Evolutionary conservation across 2,113 vertebrate genomes (phyloP).

Genomic region (Pyrgilauda ruficollis): DNA sequence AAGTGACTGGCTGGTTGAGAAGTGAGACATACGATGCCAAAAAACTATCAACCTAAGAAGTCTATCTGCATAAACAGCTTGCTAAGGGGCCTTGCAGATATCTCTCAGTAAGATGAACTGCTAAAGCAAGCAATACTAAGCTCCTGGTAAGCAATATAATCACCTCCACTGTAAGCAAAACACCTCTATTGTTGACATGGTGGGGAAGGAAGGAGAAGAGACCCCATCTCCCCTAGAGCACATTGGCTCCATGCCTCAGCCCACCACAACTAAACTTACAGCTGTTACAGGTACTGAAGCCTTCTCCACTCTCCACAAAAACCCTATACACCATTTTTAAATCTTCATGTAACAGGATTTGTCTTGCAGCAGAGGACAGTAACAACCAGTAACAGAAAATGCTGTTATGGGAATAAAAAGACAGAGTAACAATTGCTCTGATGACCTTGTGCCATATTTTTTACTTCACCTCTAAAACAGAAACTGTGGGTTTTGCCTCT

Average conservation of each 20-base stretch:
- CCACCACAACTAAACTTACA: background rate
- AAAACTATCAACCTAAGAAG: background rate
- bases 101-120: background rate
- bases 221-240: background rate
- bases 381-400: background rate
- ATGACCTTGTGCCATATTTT: background rate
- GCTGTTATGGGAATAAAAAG: background rate
- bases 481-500: background rate
- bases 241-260: background rate
- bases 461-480: background rate
- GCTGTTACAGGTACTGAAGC: background rate
- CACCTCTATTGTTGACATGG: background rate
- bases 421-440: background rate
- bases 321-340: background rate
- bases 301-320: background rate
- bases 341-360: background rate
- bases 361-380: background rate
- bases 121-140: background rate
- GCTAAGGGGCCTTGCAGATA: background rate
- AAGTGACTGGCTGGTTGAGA: background rate
- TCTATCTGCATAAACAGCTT: background rate
- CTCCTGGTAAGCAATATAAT: background rate
- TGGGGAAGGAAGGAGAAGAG: background rate
- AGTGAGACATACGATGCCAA: background rate
- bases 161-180: background rate